Percentiles rank a stretch among this genome's conserved stretches.
Conservation (phyloP, 2,888 invertebrate genomes). For the Ypsolopha scabrella region DNA sequence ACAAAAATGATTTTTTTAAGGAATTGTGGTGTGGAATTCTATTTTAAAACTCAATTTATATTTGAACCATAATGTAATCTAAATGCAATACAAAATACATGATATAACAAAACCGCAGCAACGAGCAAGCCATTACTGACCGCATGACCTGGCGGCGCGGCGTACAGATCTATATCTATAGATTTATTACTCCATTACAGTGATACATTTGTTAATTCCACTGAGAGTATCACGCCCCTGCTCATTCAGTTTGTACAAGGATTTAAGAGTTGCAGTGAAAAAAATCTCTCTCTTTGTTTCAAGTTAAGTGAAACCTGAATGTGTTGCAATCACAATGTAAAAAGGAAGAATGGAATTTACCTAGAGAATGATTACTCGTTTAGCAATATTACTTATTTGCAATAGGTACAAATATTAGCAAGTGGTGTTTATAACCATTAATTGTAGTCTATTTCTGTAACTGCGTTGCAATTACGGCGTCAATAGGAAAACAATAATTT, state of each 20-base stretch:
- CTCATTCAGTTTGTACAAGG: not conserved
- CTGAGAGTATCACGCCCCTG: not conserved
- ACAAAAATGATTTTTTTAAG: too few relatives aligned
- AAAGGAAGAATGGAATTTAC: too few relatives aligned
- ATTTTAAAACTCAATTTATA: not conserved
- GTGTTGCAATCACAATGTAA: too few relatives aligned
- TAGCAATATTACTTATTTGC: too few relatives aligned
- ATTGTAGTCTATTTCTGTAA: too few relatives aligned
- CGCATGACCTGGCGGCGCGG: constrained; percentile 3
- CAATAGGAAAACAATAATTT: too few relatives aligned
- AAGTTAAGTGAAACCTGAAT: not conserved
- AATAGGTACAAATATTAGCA: too few relatives aligned
- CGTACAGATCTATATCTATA: constrained; percentile 4
- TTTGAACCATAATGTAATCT: too few relatives aligned
- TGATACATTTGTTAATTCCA: constrained; percentile 4
- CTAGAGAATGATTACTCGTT: too few relatives aligned
- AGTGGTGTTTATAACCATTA: too few relatives aligned
- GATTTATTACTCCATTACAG: constrained; percentile 4
- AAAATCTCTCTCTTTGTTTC: not conserved
- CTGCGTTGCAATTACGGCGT: too few relatives aligned
- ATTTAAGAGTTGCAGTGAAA: not conserved
- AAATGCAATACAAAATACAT: not conserved
- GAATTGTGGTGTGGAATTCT: not conserved
- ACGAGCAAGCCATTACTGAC: not conserved
- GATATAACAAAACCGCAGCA: not conserved